Evolutionary conservation across 2,113 vertebrate genomes (phyloP), one percentile per base, ranked within the genome.

Genomic region (Hirundichthys speculiger): DNA sequence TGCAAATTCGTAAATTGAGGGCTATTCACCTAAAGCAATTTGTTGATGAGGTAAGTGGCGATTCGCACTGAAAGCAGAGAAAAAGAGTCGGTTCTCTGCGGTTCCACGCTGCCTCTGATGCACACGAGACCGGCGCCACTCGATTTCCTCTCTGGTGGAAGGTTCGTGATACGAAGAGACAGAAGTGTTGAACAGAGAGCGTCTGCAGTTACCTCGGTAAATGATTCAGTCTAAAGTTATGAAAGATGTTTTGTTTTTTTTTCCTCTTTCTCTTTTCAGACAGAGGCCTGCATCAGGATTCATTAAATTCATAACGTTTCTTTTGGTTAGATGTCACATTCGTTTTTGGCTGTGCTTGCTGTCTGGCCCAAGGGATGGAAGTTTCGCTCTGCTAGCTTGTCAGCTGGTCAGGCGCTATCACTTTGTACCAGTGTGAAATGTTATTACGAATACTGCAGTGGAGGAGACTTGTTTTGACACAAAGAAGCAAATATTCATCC

Each of bases 1-100:
- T 87, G 86, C 68, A 86, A 88, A 90, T 87, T 64, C 41, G 30
- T 49, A 87, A 82, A 87, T 84, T 71, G 82, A 87, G 73, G 70
- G 75, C 77, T 77, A 68, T 88, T 90, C 85, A 79, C 83, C 86
- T 85, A 81, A 77, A 87, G 79, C 78, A 82, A 85, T 88, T 85
- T 82, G 82, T 85, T 90, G 86, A 86, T 85, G 78, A 80, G 79
- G 73, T 84, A 86, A 88, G 79, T 88, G 75, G 75, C 41, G 71
- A 87, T 70, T 73, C 41, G 62, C n/a, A 30, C 48, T 52, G 56
- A 77, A 73, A 69, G 66, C 55, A 52, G 45, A 49, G 51, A 69
- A 53, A 69, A 69, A 63, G 63, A 34, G 22, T 27, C 30, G 49
- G 62, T 61, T 63, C 39, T 53, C 3, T 19, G 70, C 41, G 58